These are phyloP conservation scores for Podarcis siculus DNA, from an alignment of 2,797 vertebrate species.

Conservation along the genomic window DNA sequence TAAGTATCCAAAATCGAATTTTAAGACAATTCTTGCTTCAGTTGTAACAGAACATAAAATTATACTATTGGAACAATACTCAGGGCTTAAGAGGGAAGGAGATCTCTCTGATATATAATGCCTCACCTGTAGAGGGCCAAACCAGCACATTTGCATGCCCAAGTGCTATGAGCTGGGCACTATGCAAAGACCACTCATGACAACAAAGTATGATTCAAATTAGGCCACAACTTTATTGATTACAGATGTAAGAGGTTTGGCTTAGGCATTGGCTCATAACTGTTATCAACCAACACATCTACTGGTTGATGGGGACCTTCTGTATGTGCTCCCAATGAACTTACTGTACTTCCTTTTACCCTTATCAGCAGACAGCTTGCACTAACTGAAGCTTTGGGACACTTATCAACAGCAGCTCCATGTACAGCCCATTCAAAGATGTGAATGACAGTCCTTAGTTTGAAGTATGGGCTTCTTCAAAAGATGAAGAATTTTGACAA, in stretches of 20 bases:
- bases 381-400: neutral
- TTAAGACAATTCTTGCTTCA: neutral
- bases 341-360: neutral
- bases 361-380: neutral
- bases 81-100: neutral
- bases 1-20: constrained; percentile 3
- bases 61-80: neutral
- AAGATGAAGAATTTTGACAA: neutral
- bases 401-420: neutral
- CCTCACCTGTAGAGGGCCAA: neutral
- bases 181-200: too few species aligned
- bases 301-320: too few species aligned
- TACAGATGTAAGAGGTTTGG: too few species aligned
- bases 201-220: too few species aligned
- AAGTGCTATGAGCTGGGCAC: too few species aligned
- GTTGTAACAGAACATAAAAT: neutral
- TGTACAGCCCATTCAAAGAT: neutral
- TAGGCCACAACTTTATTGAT: too few species aligned
- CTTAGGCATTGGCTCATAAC: too few species aligned
- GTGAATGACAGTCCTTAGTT: neutral
- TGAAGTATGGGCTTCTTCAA: neutral
- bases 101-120: neutral
- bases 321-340: neutral
- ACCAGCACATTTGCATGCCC: neutral
- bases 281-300: too few species aligned